These are phyloP conservation scores for Chrysolina americana DNA, from an alignment of 2,888 invertebrate genomes.

Conservation along the genomic window DNA sequence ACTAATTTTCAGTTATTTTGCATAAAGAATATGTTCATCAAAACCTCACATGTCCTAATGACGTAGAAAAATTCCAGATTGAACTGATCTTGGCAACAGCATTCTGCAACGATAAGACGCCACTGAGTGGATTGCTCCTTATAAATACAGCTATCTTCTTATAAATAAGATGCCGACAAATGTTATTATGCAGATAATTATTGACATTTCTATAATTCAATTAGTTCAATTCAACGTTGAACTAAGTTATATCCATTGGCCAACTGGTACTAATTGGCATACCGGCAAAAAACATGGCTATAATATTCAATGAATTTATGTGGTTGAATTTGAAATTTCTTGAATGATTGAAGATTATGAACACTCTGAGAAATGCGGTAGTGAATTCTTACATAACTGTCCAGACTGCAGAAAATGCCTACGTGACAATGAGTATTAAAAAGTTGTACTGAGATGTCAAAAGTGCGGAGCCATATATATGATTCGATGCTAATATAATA, in stretches of 20 bases:
- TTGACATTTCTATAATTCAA: not conserved
- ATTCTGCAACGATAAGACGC: not conserved
- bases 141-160: not conserved
- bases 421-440: too few relatives aligned
- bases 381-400: not conserved
- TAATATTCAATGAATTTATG: not conserved
- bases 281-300: not conserved
- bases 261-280: slow-evolving; percentile 3
- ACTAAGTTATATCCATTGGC: not conserved
- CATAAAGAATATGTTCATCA: too few relatives aligned
- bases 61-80: not conserved
- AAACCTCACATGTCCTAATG: not conserved
- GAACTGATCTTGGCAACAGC: not conserved
- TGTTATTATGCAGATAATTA: not conserved
- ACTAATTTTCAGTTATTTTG: too few relatives aligned
- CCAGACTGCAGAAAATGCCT: too few relatives aligned
- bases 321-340: not conserved
- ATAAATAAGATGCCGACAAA: not conserved
- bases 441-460: too few relatives aligned
- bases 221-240: not conserved
- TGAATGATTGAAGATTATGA: not conserved
- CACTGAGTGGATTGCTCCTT: not conserved
- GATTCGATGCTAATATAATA: too few relatives aligned
- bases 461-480: too few relatives aligned
- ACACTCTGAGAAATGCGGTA: not conserved